These are phyloP conservation scores for Entelurus aequoreus DNA, from an alignment of 2,113 vertebrate genomes.

Conservation along the genomic window DNA sequence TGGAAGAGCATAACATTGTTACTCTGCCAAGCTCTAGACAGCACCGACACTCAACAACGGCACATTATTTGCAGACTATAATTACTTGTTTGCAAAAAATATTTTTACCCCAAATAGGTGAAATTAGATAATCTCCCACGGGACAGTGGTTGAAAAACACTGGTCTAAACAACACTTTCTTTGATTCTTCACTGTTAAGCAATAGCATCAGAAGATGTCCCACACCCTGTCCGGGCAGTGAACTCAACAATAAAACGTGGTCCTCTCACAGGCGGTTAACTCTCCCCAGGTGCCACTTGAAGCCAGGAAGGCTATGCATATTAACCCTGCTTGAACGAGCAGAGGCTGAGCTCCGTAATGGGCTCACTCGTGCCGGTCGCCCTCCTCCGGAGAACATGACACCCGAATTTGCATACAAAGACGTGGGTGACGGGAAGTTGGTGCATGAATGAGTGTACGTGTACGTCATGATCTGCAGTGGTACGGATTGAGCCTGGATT, in stretches of 20 bases:
- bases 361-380: conserved; percentile 2
- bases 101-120: too few species aligned
- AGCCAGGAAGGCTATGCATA: conserved; percentile 19
- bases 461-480: background rate
- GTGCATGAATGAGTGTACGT: background rate
- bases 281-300: conserved; percentile 34
- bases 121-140: too few species aligned
- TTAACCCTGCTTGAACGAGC: conserved; percentile 21
- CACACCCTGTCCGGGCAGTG: background rate
- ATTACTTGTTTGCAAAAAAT: too few species aligned
- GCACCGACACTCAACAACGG: too few species aligned
- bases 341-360: conserved; percentile 13
- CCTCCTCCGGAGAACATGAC: background rate
- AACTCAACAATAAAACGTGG: conserved; percentile 5
- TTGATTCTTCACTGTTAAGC: conserved; percentile 7
- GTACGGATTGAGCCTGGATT: background rate
- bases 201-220: conserved; percentile 1
- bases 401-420: conserved; percentile 6
- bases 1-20: too few species aligned
- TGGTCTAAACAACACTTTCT: background rate
- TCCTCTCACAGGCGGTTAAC: conserved; percentile 14
- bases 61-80: too few species aligned
- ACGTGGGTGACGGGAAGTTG: background rate
- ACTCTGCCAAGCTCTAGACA: too few species aligned
- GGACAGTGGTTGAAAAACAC: too few species aligned